Conservation (phyloP, 2,888 invertebrate species). For the Congeria kusceri region DNA sequence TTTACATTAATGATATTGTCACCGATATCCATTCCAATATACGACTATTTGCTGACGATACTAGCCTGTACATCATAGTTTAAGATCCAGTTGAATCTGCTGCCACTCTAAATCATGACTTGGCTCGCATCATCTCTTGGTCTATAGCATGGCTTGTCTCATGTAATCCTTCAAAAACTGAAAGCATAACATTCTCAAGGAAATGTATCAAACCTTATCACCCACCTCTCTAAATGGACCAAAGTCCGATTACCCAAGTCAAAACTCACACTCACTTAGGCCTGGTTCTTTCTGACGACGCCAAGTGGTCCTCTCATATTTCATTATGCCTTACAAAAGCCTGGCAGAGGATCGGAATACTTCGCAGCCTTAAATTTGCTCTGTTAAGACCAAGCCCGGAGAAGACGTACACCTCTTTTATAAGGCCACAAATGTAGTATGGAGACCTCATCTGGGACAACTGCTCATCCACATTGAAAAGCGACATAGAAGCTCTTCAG, state of each 20-base stretch:
- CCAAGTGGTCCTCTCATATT: neutral
- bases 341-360: conserved; percentile 9
- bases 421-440: neutral
- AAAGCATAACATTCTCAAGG: conserved; percentile 1
- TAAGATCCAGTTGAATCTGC: neutral
- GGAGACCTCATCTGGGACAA: conserved; percentile 4
- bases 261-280: conserved; percentile 13
- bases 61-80: neutral
- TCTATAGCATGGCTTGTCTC: neutral
- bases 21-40: neutral
- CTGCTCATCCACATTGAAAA: neutral
- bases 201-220: neutral
- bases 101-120: neutral
- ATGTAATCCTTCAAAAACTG: conserved; percentile 19
- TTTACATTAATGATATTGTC: conserved; percentile 18
- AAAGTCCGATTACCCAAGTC: neutral
- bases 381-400: neutral
- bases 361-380: neutral
- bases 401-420: neutral
- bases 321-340: neutral
- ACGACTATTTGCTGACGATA: conserved; percentile 3
- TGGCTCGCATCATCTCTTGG: neutral
- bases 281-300: neutral
- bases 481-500: neutral
- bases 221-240: neutral